A percentile compares a stretch with the other conserved stretches of the same genome.
phyloP scores from a whole-genome alignment of 2,888 invertebrate species.

The Drosophila mayaguana region DNA sequence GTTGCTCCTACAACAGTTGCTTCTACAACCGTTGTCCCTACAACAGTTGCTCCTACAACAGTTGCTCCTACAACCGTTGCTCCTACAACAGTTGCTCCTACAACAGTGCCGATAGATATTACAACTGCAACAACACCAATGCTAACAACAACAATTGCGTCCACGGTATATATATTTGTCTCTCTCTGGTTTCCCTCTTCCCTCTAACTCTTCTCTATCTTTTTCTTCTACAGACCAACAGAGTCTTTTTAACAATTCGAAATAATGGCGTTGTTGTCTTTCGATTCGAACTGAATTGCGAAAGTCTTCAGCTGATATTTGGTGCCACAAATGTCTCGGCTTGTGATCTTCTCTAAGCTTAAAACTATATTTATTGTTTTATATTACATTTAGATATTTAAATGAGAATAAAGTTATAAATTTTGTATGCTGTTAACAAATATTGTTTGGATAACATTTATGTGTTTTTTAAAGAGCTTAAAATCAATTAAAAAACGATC shows the following conservation, averaged over 20 bases:
- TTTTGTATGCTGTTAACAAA: background rate
- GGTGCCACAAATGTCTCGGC: background rate
- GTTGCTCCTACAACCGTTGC: too few relatives aligned
- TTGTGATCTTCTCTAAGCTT: background rate
- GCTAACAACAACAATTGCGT: background rate
- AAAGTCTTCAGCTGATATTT: conserved; percentile 4
- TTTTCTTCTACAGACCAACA: background rate
- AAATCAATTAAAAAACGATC: background rate
- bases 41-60: background rate
- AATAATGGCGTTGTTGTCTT: background rate
- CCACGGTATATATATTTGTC: conserved; percentile 9
- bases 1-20: too few relatives aligned
- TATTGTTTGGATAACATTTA: background rate
- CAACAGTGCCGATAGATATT: too few relatives aligned
- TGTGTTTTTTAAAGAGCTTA: background rate
- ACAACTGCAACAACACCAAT: too few relatives aligned
- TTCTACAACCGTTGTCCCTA: too few relatives aligned
- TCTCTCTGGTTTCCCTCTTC: background rate
- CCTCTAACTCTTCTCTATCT: background rate
- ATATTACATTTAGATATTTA: background rate
- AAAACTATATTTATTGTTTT: background rate
- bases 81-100: too few relatives aligned
- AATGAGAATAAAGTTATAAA: background rate
- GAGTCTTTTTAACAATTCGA: background rate
- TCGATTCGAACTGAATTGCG: conserved; percentile 2